phyloP scores from a whole-genome alignment of 2,797 vertebrate genomes.

The Podargus strigoides region DNA sequence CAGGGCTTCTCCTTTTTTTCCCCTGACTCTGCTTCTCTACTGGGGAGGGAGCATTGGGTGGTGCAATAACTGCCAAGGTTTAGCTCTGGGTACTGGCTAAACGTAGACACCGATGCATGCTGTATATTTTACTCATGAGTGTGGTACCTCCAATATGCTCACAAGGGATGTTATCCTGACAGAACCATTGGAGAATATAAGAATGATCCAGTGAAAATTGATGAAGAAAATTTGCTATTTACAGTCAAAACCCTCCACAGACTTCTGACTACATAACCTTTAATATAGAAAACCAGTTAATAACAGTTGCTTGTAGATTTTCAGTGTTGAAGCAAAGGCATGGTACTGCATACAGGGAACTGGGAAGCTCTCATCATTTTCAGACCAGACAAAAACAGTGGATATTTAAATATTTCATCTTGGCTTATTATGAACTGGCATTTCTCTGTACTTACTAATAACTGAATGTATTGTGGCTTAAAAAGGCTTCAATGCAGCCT shows the following conservation, averaged over 20 bases:
- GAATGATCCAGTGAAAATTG: not conserved
- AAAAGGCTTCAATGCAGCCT: not conserved
- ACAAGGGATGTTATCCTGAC: not conserved
- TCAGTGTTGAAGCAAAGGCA: not conserved
- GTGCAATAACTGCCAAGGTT: no score
- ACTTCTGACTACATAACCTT: not conserved
- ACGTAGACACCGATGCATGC: no score
- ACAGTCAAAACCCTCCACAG: not conserved
- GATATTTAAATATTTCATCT: conserved; percentile 8
- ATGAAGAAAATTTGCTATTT: not conserved
- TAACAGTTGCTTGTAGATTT: not conserved
- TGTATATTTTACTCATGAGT: not conserved
- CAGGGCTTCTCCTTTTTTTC: no score
- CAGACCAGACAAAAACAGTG: not conserved
- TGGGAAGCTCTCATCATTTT: not conserved
- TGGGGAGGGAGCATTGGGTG: no score
- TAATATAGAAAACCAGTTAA: not conserved
- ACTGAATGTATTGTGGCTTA: not conserved
- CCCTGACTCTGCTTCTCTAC: no score
- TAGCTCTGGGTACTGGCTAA: no score
- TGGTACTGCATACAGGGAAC: not conserved
- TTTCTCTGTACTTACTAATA: not conserved
- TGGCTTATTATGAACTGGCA: not conserved
- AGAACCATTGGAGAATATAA: not conserved
- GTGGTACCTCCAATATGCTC: not conserved